phyloP scores from a whole-genome alignment of 2,888 invertebrate species.

The Eubasilissa splendida region DNA sequence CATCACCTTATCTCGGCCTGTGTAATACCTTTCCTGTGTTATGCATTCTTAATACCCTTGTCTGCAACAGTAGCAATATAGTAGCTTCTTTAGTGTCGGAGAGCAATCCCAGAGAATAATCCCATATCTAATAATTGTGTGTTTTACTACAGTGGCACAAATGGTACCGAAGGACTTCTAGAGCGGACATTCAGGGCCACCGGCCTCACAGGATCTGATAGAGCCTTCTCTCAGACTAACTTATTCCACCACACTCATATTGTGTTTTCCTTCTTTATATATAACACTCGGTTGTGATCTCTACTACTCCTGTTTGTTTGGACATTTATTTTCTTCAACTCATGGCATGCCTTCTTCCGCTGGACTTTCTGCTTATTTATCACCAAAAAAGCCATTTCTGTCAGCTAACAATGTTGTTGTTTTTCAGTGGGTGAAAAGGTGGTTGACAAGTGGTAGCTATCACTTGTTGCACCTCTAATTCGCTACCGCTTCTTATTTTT shows the following conservation, averaged over 20 bases:
- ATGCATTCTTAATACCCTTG: too few species aligned
- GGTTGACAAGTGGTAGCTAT: constrained; percentile 77
- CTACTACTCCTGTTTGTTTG: constrained; percentile 46
- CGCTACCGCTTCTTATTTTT: constrained; percentile 68
- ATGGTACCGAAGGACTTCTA: constrained; percentile 49
- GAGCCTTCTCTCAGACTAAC: constrained; percentile 52
- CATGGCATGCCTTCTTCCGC: constrained; percentile 51
- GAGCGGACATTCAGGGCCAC: constrained; percentile 45
- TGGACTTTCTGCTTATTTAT: constrained; percentile 4
- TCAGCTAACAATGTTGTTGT: constrained; percentile 59
- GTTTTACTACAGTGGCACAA: constrained; percentile 55
- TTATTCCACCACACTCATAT: constrained; percentile 54
- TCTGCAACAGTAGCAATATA: too few species aligned
- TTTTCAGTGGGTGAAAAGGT: constrained; percentile 82
- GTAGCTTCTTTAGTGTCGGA: too few species aligned
- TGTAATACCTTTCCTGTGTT: too few species aligned
- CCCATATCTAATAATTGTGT: constrained; percentile 54
- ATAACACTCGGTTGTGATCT: constrained; percentile 58
- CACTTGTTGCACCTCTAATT: constrained; percentile 56
- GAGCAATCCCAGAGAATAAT: background rate
- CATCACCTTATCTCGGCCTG: too few species aligned
- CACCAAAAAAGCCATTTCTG: constrained; percentile 12
- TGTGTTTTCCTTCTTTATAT: constrained; percentile 45
- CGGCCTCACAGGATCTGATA: constrained; percentile 53
- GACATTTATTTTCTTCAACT: constrained; percentile 44